phyloP scores from a whole-genome alignment of 2,888 invertebrate genomes.

The Pandemis corylana region DNA sequence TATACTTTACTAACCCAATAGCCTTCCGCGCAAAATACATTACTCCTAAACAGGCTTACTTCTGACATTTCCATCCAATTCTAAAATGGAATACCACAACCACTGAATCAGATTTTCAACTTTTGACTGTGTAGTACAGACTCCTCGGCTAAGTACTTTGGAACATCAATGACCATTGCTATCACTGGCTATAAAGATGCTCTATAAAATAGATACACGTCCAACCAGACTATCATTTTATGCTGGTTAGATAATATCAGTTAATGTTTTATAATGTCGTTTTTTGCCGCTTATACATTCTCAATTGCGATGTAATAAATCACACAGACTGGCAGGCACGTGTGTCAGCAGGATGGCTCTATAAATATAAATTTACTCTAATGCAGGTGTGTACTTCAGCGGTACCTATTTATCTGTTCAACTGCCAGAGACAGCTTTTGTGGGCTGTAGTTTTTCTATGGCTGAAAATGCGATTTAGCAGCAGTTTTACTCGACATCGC shows the following conservation, averaged over 20 bases:
- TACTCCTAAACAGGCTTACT: neutral
- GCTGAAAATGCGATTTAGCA: conserved; percentile 14
- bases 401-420: conserved; percentile 13
- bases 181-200: too few relatives aligned
- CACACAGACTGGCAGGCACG: conserved; percentile 49
- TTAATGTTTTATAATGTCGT: neutral
- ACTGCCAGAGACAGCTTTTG: neutral
- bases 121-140: neutral
- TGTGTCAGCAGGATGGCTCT: conserved; percentile 49
- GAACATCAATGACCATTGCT: neutral
- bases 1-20: conserved; percentile 1
- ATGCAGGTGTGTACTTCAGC: conserved; percentile 1
- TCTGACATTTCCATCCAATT: conserved; percentile 7
- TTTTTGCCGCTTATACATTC: neutral
- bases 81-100: neutral
- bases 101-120: neutral
- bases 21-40: neutral
- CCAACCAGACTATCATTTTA: too few relatives aligned
- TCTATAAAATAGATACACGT: too few relatives aligned
- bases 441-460: neutral
- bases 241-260: too few relatives aligned
- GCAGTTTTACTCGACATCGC: neutral
- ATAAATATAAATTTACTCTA: conserved; percentile 61
- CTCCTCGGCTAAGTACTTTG: neutral
- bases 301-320: conserved; percentile 14